These are phyloP conservation scores for Drosophila prolongata DNA, from an alignment of 2,888 invertebrate genomes.

Conservation along the genomic window DNA sequence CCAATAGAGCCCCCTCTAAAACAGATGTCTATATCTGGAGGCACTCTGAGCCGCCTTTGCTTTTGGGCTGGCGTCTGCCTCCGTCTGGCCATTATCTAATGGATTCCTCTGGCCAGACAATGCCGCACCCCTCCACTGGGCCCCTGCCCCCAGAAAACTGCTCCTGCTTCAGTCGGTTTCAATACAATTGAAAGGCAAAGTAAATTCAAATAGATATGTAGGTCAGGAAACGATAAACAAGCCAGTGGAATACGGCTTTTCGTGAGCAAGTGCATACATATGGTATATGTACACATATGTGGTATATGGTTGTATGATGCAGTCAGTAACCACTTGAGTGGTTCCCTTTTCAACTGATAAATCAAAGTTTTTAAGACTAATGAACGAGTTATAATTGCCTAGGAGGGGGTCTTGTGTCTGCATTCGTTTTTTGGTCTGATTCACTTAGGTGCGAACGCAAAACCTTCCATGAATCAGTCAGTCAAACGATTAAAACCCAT, in stretches of 20 bases:
- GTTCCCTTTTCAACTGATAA: slow-evolving; percentile 11
- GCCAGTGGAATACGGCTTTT: neutral
- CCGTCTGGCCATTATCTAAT: slow-evolving; percentile 23
- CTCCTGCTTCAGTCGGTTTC: neutral
- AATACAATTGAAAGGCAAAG: slow-evolving; percentile 10
- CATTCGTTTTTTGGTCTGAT: slow-evolving; percentile 18
- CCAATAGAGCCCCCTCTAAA: neutral
- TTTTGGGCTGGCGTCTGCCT: slow-evolving; percentile 7
- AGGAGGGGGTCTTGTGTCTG: slow-evolving; percentile 5
- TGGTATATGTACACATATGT: neutral
- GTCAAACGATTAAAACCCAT: slow-evolving; percentile 16
- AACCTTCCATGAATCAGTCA: slow-evolving; percentile 21
- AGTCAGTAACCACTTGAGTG: slow-evolving; percentile 13
- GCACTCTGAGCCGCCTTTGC: slow-evolving; percentile 15
- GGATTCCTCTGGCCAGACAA: slow-evolving; percentile 11
- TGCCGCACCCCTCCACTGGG: neutral
- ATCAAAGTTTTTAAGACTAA: slow-evolving; percentile 1
- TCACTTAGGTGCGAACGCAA: slow-evolving; percentile 24
- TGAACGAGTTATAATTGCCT: slow-evolving; percentile 10
- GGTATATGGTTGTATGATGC: neutral
- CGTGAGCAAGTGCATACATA: slow-evolving; percentile 7
- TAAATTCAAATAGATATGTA: slow-evolving; percentile 16
- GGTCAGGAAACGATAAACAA: slow-evolving; percentile 34
- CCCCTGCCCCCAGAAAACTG: neutral
- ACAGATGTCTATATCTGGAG: slow-evolving; percentile 11